Conservation (phyloP, 2,113 vertebrate species). For the Sebastes fasciatus region DNA sequence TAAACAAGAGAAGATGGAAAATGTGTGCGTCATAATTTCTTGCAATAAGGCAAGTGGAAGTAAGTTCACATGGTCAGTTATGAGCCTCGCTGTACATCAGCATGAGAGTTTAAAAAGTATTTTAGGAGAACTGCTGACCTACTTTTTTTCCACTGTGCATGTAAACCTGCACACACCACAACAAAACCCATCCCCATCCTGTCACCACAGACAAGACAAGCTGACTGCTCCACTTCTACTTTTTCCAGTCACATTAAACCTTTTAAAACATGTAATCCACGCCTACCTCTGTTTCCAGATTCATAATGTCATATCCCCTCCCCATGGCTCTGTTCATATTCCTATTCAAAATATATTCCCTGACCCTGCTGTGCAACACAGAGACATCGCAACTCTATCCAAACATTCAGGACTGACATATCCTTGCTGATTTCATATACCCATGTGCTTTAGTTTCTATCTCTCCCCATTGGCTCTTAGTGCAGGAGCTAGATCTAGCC, state of each 20-base stretch:
- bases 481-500: not conserved
- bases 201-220: constrained; percentile 34
- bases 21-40: not conserved
- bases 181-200: constrained; percentile 18
- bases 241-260: constrained; percentile 59
- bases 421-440: constrained; percentile 23
- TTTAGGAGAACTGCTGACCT: constrained; percentile 45
- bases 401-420: constrained; percentile 22
- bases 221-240: constrained; percentile 39
- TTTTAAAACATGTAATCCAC: constrained; percentile 60
- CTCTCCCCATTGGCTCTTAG: not conserved
- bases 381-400: constrained; percentile 28
- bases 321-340: constrained; percentile 45
- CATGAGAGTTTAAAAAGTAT: constrained; percentile 20
- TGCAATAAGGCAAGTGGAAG: not conserved
- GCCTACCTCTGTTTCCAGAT: constrained; percentile 31
- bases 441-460: not conserved
- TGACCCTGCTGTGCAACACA: constrained; percentile 29
- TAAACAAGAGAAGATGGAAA: not conserved
- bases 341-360: constrained; percentile 45
- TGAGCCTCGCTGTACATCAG: not conserved
- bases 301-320: constrained; percentile 39
- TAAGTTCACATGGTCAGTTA: constrained; percentile 5
- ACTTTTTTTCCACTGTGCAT: constrained; percentile 30
- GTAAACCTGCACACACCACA: constrained; percentile 17